phyloP scores from a whole-genome alignment of 2,113 vertebrate species.

The Cavia aperea region DNA sequence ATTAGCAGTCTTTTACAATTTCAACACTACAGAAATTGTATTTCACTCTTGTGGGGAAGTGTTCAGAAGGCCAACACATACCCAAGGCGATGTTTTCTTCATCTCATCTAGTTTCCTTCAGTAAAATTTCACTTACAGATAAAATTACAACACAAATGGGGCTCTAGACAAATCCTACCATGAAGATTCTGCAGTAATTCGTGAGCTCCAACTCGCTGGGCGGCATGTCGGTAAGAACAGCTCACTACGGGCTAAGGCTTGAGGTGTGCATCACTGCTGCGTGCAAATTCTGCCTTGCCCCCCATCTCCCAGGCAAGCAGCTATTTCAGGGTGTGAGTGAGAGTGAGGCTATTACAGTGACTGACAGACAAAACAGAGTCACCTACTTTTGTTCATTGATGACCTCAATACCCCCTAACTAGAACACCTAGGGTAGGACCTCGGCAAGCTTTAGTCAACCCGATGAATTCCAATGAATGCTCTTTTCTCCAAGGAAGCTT shows the following conservation, averaged over 20 bases:
- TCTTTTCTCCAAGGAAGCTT: not conserved
- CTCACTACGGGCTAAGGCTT: not conserved
- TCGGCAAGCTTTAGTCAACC: not conserved
- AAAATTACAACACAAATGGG: conserved; percentile 36
- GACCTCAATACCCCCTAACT: not conserved
- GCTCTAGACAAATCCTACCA: conserved; percentile 39
- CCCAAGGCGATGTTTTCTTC: not conserved
- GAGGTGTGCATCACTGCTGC: rapidly evolving
- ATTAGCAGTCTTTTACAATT: not conserved
- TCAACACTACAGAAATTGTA: not conserved
- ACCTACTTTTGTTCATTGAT: rapidly evolving
- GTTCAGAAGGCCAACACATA: not conserved
- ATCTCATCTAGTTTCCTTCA: conserved; percentile 8
- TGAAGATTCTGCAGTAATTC: conserved; percentile 26
- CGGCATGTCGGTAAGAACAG: not conserved
- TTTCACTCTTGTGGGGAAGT: not conserved
- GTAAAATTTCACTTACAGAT: conserved; percentile 45
- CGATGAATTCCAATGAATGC: not conserved
- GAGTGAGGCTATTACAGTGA: not conserved
- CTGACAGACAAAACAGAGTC: not conserved
- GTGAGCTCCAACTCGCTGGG: not conserved
- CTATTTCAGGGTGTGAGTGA: not conserved
- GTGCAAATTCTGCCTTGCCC: not conserved
- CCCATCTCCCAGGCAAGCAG: not conserved
- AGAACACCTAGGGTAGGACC: not conserved